Base-by-base conservation (phyloP, 2,888 invertebrate species). In the Cordilura impudica region DNA sequence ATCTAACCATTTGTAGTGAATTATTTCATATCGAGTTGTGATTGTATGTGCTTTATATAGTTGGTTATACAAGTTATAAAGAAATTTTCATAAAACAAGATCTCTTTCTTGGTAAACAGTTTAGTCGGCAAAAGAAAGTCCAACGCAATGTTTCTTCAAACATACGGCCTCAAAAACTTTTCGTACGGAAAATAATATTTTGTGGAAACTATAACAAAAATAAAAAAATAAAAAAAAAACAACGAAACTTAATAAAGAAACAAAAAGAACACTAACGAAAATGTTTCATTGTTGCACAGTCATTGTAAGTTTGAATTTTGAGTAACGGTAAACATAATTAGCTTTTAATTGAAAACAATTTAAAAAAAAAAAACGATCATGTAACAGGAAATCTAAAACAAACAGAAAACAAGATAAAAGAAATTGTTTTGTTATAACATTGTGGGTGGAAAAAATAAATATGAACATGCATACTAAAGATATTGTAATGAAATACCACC, bases 101-200 rank as follows among this genome's bases (percentile, higher is more conserved):
- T 84, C 85, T 88, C 88, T 89, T 89, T 88, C 88, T 84, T 87
- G 87, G 81, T 83, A 82, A 83, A 84, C 84, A 71, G 87, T 84
- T 87, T 87, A 89, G 88, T 88, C 84, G 84, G 85, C 84, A 84
- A 88, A 88, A 89, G 88, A 88, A 88, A 88, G 88, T 88, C 88
- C 77, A 84, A 83, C 78, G 84, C 81, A 82, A 81, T 83, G 83
- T 83, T 84, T 81, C 77, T 67, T 83, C 84, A 82, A 83, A 78
- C 70, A 77, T 69, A 53, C 67, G 53, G 60, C 51, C 6, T 16
- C 56, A 74, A 75, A 65, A 74, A 53, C 56, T 72, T 72, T n/a
- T n/a, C n/a, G 60, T 39, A 47, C 43, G 67, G 63, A 66, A 61
- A 74, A 54, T 35, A 67, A 58, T 54, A 76, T 75, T 72, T 65